Evolutionary conservation across 2,888 invertebrate genomes (phyloP).

Genomic region (Dascillus cervinus): DNA sequence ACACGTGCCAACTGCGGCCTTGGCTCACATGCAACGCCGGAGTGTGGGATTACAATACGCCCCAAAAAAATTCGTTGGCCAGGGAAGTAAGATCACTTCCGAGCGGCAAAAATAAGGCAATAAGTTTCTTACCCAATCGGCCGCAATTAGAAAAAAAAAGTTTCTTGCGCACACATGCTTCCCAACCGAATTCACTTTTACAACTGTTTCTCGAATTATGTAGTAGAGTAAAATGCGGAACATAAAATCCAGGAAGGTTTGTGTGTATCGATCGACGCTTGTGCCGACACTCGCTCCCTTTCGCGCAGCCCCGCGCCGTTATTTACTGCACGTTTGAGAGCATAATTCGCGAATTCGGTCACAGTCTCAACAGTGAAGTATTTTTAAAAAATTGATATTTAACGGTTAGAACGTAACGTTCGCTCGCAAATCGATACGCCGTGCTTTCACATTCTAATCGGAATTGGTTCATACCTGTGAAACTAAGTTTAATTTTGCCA

Average conservation of each 20-base stretch:
- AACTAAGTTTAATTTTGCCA: conserved; percentile 13
- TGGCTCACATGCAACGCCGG: conserved; percentile 25
- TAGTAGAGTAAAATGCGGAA: too few relatives aligned
- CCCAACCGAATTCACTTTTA: too few relatives aligned
- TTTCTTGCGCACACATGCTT: too few relatives aligned
- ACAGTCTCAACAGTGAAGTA: conserved; percentile 24
- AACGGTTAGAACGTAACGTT: conserved; percentile 7
- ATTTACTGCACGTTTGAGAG: conserved; percentile 16
- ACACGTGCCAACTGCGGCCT: conserved; percentile 31
- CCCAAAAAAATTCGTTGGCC: too few relatives aligned
- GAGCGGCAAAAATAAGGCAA: too few relatives aligned
- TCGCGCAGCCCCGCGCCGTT: conserved; percentile 24
- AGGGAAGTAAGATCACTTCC: too few relatives aligned
- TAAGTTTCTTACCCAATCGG: too few relatives aligned
- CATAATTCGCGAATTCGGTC: conserved; percentile 10
- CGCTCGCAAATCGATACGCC: conserved; percentile 21
- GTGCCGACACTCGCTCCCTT: conserved; percentile 23
- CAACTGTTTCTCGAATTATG: too few relatives aligned
- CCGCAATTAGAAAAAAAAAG: too few relatives aligned
- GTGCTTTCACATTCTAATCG: conserved; percentile 25
- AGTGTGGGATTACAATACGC: too few relatives aligned
- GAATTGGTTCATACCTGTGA: conserved; percentile 21
- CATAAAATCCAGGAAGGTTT: conserved; percentile 4
- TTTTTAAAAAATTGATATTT: too few relatives aligned
- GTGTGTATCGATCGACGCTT: conserved; percentile 22